A percentile compares a stretch with the other conserved stretches of the same genome.
Conservation (phyloP, 2,797 vertebrate genomes). For the Poeciliopsis turneri region DNA sequence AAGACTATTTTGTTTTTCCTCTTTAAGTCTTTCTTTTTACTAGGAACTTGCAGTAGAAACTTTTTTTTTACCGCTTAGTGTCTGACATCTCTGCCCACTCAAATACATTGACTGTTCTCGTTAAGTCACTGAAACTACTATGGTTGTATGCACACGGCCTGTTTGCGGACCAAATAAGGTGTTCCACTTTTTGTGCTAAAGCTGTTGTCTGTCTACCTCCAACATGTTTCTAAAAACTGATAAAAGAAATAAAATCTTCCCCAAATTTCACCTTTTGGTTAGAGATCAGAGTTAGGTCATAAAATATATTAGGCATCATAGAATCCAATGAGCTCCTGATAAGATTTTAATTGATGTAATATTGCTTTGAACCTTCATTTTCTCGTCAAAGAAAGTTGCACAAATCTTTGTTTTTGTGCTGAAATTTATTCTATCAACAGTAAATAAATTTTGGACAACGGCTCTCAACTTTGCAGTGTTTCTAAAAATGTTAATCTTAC, state of each 20-base stretch:
- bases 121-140: background rate
- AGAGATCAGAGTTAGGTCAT: background rate
- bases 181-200: background rate
- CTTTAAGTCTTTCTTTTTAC: background rate
- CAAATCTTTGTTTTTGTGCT: background rate
- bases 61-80: no score
- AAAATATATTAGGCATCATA: background rate
- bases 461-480: background rate
- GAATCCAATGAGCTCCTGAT: background rate
- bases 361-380: background rate
- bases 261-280: background rate
- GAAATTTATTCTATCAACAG: background rate
- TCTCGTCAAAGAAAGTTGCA: background rate
- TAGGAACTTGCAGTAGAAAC: background rate
- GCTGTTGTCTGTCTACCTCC: background rate
- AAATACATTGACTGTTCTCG: background rate
- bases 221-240: background rate
- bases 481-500: background rate
- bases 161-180: background rate
- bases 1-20: background rate
- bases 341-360: background rate
- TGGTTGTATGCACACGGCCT: background rate
- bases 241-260: background rate
- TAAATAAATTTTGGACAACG: background rate
- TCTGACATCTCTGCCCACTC: background rate